These are phyloP conservation scores for Mormoops blainvillei DNA, from an alignment of 2,113 vertebrate species.

Conservation along the genomic window DNA sequence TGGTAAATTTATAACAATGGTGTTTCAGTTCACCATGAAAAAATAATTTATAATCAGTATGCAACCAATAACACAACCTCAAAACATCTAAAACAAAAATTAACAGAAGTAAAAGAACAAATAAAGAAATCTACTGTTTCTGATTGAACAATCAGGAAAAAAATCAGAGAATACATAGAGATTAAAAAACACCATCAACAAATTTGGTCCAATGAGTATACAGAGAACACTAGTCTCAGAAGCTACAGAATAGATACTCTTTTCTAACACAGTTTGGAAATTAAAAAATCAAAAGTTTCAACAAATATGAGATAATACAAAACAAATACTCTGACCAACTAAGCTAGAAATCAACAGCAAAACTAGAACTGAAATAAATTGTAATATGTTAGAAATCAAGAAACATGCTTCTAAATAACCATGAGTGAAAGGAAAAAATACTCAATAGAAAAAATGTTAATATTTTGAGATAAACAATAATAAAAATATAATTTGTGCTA, in stretches of 20 bases:
- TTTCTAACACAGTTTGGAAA: not conserved
- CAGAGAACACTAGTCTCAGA: not conserved
- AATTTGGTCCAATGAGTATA: not conserved
- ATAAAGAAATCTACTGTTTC: not conserved
- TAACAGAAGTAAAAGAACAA: not conserved
- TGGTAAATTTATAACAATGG: not conserved
- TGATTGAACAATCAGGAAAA: not conserved
- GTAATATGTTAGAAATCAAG: not conserved
- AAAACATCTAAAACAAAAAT: conserved; percentile 12
- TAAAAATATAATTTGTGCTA: not conserved
- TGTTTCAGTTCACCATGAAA: not conserved
- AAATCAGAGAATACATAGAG: not conserved
- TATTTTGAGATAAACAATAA: conserved; percentile 12
- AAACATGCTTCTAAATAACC: not conserved
- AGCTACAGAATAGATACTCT: not conserved
- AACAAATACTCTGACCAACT: not conserved
- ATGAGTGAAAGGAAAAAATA: not conserved
- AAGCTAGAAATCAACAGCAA: conserved; percentile 9
- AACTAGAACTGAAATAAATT: not conserved
- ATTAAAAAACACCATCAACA: not conserved
- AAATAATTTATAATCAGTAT: not conserved
- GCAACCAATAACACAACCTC: not conserved
- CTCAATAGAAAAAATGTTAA: not conserved
- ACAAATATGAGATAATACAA: not conserved
- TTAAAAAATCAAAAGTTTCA: not conserved